Evolutionary conservation across 2,113 vertebrate species (phyloP), one percentile per base, ranked within the genome.

Genomic region (Labrus mixtus): DNA sequence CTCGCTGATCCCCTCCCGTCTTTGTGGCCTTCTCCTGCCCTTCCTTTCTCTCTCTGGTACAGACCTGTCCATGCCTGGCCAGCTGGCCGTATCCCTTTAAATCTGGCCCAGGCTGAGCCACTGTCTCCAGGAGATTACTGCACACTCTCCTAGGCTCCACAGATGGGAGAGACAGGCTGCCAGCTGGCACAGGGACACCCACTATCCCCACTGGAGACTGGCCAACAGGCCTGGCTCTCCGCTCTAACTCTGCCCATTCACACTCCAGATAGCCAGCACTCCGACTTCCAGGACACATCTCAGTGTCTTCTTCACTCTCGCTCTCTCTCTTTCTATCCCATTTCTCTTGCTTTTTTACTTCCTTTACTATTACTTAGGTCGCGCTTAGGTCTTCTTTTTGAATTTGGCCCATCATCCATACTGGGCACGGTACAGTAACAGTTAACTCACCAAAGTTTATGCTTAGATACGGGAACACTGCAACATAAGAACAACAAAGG

Each of bases 151-250:
- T 72, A 87, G 91, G 90, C 92, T 94, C 91, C 91, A 92, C 94
- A 94, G 93, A 95, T 94, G 94, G 93, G 92, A 89, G 68, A 84
- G 89, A 91, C 89, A 89, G 89, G 84, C 84, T 92, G 94, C 94
- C 94, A 95, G 94, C 94, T 95, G 94, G 94, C 93, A 90, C 77
- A 79, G 92, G 89, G 92, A 92, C 89, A 90, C 92, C 86, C 91
- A 93, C 92, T 90, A 85, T 92, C 81, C 91, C 77, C 83, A 68
- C 88, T 94, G 93, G 93, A 93, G 83, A 55, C 69, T 48, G 70
- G 93, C 93, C 94, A 94, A 82, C 76, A 82, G 89, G 66, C 84
- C 86, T 82, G 72, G 90, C 86, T 90, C 81, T 78, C 79, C 74
- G 79, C 74, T 78, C 75, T 20, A 78, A 63, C 86, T 87, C 78